Conservation (phyloP, 2,797 vertebrate species). For the Denticeps clupeoides region DNA sequence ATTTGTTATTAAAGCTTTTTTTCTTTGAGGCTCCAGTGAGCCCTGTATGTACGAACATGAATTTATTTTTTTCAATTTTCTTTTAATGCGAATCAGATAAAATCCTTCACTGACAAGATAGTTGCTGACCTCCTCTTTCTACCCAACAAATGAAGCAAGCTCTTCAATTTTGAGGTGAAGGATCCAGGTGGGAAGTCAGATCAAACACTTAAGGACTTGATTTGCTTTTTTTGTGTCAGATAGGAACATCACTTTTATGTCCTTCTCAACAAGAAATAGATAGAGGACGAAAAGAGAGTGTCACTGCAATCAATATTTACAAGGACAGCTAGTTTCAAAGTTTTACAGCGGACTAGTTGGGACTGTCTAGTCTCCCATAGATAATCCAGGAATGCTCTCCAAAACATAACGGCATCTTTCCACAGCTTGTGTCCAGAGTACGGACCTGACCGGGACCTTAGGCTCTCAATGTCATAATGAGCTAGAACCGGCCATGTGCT, state of each 20-base stretch:
- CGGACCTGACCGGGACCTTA: too few species aligned
- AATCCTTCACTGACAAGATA: conserved; percentile 44
- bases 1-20: conserved; percentile 54
- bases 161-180: conserved; percentile 16
- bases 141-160: conserved; percentile 30
- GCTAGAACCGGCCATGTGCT: too few species aligned
- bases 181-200: conserved; percentile 11
- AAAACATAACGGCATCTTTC: too few species aligned
- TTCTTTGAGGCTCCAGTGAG: conserved; percentile 35
- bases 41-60: conserved; percentile 35
- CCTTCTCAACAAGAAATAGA: conserved; percentile 10
- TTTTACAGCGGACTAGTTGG: too few species aligned
- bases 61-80: conserved; percentile 51
- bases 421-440: too few species aligned
- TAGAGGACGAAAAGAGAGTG: too few species aligned
- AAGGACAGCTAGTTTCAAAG: too few species aligned
- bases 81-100: conserved; percentile 55
- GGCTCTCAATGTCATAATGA: too few species aligned
- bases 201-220: conserved; percentile 28
- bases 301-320: too few species aligned
- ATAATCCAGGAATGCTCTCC: too few species aligned
- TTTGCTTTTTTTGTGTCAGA: conserved; percentile 21
- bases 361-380: too few species aligned
- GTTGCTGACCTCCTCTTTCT: conserved; percentile 36
- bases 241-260: conserved; percentile 17